These are phyloP conservation scores for Chloroceryle aenea DNA, from an alignment of 2,113 vertebrate genomes.

Conservation along the genomic window DNA sequence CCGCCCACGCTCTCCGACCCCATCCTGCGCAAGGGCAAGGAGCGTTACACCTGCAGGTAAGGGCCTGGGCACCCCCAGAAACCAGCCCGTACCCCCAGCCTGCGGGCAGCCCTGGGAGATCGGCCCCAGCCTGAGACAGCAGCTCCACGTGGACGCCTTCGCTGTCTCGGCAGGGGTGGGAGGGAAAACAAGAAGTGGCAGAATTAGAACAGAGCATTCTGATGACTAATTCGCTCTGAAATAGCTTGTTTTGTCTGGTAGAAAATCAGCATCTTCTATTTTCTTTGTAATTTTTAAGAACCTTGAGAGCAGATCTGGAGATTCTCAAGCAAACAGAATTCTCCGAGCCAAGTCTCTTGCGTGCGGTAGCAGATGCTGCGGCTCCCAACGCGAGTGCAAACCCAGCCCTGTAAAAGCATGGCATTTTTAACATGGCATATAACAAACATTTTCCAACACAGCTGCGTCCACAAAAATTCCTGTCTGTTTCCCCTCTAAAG, in stretches of 20 bases:
- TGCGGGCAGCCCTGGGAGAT: neutral
- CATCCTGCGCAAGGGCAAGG: constrained; percentile 98
- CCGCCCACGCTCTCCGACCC: constrained; percentile 94
- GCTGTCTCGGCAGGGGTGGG: neutral
- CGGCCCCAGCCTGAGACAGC: neutral
- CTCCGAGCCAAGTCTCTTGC: neutral
- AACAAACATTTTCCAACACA: neutral
- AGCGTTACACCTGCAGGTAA: constrained; percentile 98
- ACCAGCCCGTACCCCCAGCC: accelerated
- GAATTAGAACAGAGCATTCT: constrained; percentile 2
- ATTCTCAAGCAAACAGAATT: constrained; percentile 15
- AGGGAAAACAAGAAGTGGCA: neutral
- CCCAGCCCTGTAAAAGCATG: neutral
- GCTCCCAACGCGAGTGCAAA: neutral
- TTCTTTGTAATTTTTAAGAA: constrained; percentile 58
- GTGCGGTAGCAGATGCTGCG: accelerated
- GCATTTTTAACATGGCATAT: accelerated
- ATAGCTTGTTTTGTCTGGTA: constrained; percentile 67
- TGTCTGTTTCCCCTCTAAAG: neutral
- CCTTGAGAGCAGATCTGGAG: constrained; percentile 46
- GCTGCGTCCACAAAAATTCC: accelerated
- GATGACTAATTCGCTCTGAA: constrained; percentile 55
- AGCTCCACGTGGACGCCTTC: accelerated
- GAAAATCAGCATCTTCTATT: constrained; percentile 51
- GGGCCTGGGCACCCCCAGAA: accelerated